Base-by-base conservation (phyloP, 2,113 vertebrate genomes). In the Scortum barcoo region DNA sequence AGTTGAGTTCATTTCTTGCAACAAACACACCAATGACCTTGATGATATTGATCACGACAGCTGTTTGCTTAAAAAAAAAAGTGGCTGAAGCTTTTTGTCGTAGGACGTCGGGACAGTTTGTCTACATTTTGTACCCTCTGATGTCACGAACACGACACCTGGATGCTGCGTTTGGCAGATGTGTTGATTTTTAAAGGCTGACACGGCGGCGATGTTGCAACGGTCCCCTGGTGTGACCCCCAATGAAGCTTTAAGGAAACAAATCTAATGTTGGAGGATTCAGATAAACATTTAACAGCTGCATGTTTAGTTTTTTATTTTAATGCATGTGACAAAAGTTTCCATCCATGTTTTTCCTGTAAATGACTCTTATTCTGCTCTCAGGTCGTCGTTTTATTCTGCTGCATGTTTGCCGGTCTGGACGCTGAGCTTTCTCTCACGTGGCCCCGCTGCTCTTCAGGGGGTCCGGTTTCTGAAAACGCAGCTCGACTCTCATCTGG, bases 31-130 rank as follows among this genome's bases (percentile, higher is more conserved):
- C 26, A 30, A 3, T 26, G 46, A 57, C 54, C 57, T 53, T 12
- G n/a, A 54, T 26, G 46, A 24, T 68, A 72, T 36, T 58, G 61
- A 77, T 77, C 76, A 12, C 17, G 33, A 57, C 36, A 22, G 40
- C 9, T 38, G 17, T 8, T 68, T 12, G 11, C 24, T 11, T n/a
- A n/a, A n/a, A 58, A 44, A 42, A 28, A 3, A 51, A 5, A 3
- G 14, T 66, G 0, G 14, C 12, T n/a, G n/a, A 30, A 44, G 17
- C 7, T 2, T 28, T 14, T 46, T 19, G n/a, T 14, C 26, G 51
- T 42, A 9, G 40, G 1, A 22, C 0, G 22, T n/a, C 44, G 5
- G 26, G 22, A 63, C 0, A 42, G 70, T 40, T 74, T 30, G 22
- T 53, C 8, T 30, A 19, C 38, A 24, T 46, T 58, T 46, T 63